These are phyloP conservation scores for Loxodonta africana DNA, from an alignment of 2,113 vertebrate genomes.

Conservation along the genomic window DNA sequence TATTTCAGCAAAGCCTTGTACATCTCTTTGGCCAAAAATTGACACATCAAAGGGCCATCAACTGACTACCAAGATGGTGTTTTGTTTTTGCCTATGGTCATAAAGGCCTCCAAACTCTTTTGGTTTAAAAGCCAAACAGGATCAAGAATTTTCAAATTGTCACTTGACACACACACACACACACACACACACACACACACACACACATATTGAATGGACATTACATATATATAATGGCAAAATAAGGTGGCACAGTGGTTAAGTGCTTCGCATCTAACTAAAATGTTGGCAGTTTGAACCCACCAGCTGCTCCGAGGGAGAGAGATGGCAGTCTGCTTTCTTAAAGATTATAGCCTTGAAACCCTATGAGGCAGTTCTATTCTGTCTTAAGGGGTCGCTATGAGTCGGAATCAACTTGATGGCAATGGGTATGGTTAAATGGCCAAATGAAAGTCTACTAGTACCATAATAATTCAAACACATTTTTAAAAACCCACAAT, in stretches of 20 bases:
- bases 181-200: background rate
- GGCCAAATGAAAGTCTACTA: background rate
- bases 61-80: background rate
- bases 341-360: background rate
- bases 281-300: background rate
- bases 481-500: constrained; percentile 33
- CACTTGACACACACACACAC: background rate
- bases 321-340: background rate
- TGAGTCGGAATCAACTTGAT: background rate
- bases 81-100: constrained; percentile 20
- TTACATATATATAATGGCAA: background rate
- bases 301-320: background rate
- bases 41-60: constrained; percentile 22
- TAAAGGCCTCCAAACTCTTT: background rate
- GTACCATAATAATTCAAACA: background rate
- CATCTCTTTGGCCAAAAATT: background rate
- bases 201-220: background rate
- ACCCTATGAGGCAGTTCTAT: background rate
- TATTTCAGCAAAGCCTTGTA: background rate
- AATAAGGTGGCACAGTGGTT: background rate
- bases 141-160: background rate
- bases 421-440: background rate
- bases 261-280: background rate
- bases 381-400: background rate
- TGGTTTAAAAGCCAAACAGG: constrained; percentile 2